Conservation (phyloP, 2,113 vertebrate species). For the Megaceryle torquata region DNA sequence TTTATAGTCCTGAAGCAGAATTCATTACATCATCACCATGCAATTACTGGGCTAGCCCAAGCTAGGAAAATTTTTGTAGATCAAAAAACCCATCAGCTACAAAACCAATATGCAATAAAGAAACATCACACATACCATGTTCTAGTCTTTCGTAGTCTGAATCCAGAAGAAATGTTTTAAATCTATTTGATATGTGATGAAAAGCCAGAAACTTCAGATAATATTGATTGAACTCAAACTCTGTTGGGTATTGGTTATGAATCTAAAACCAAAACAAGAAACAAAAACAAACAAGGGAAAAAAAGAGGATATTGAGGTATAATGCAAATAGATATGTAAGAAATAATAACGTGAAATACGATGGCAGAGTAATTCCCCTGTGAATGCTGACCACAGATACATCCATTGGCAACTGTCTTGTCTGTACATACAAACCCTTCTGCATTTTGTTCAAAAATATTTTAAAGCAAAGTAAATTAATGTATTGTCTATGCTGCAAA, state of each 20-base stretch:
- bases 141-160: conserved; percentile 97
- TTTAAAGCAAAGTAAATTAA: background rate
- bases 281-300: background rate
- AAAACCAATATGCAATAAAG: background rate
- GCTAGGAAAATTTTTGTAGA: background rate
- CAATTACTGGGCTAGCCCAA: background rate
- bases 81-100: background rate
- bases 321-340: background rate
- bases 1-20: background rate
- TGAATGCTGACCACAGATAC: background rate
- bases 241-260: conserved; percentile 90
- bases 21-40: background rate
- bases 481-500: background rate
- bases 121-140: conserved; percentile 84
- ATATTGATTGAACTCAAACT: conserved; percentile 99
- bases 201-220: conserved; percentile 98
- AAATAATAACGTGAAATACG: conserved; percentile 3
- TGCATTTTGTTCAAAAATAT: background rate
- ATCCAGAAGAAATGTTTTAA: conserved; percentile 98
- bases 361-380: background rate
- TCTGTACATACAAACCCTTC: background rate
- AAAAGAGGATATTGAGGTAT: background rate
- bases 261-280: conserved; percentile 62
- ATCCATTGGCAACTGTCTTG: background rate
- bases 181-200: conserved; percentile 95